Percentiles rank a stretch among this genome's conserved stretches.
These are phyloP conservation scores for Tympanuchus pallidicinctus DNA, from an alignment of 2,113 vertebrate species.

Conservation along the genomic window DNA sequence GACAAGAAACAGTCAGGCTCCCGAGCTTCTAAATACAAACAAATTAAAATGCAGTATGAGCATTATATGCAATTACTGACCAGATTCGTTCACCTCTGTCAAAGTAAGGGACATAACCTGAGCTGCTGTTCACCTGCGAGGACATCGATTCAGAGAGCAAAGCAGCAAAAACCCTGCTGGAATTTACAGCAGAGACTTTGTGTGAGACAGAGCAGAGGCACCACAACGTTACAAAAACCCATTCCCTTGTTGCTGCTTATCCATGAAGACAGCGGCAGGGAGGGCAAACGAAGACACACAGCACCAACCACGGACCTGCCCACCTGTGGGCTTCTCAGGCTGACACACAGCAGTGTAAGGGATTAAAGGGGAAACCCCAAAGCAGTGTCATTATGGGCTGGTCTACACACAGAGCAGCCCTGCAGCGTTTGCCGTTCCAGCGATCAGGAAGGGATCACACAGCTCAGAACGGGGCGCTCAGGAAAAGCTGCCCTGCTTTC, in stretches of 20 bases:
- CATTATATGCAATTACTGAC: background rate
- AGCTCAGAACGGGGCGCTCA: too few species aligned
- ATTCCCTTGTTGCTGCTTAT: background rate
- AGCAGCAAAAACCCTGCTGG: background rate
- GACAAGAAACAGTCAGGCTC: background rate
- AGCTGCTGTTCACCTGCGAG: background rate
- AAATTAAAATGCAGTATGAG: background rate
- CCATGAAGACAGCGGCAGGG: background rate
- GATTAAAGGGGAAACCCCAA: background rate
- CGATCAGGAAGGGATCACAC: background rate
- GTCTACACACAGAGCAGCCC: background rate
- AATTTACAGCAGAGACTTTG: background rate
- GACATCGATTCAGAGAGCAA: background rate
- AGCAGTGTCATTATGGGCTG: background rate
- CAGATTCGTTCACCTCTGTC: background rate
- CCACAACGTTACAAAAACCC: background rate
- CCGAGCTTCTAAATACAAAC: background rate
- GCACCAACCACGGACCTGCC: too few species aligned
- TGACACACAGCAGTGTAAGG: background rate
- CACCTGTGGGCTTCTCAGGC: rapidly evolving
- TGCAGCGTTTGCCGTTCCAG: background rate
- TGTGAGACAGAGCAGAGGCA: background rate
- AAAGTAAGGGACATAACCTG: background rate
- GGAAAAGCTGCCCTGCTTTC: background rate
- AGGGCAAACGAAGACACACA: background rate